These are phyloP conservation scores for Quiscalus mexicanus DNA, from an alignment of 2,113 vertebrate genomes.

Conservation along the genomic window DNA sequence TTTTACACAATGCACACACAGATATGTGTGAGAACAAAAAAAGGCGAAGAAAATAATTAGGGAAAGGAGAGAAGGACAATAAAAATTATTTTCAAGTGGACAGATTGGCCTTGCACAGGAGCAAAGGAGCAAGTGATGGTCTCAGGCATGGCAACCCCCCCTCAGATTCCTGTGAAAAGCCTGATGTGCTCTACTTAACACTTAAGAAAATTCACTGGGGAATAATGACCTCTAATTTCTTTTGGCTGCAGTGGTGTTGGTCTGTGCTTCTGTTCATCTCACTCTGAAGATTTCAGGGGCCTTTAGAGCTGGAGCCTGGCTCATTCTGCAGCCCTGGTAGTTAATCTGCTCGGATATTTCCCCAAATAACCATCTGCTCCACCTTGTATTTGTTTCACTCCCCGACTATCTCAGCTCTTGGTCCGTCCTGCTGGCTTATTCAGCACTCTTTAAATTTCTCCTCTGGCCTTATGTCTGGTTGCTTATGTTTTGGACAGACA, in stretches of 20 bases:
- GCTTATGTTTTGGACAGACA: constrained; percentile 83
- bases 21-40: background rate
- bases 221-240: constrained; percentile 67
- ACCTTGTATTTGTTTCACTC: constrained; percentile 63
- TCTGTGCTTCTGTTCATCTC: constrained; percentile 35
- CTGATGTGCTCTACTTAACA: constrained; percentile 46
- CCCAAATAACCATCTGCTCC: constrained; percentile 62
- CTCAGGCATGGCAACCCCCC: background rate
- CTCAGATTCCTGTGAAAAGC: constrained; percentile 13
- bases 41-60: constrained; percentile 2
- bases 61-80: background rate
- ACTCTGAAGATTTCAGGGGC: constrained; percentile 48
- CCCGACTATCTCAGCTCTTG: constrained; percentile 42
- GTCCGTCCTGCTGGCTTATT: constrained; percentile 78
- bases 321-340: constrained; percentile 30
- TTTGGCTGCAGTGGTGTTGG: constrained; percentile 50
- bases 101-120: constrained; percentile 17
- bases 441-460: constrained; percentile 84
- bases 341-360: constrained; percentile 49
- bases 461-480: constrained; percentile 80
- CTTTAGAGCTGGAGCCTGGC: constrained; percentile 35
- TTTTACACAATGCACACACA: background rate
- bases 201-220: constrained; percentile 26
- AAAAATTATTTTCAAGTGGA: constrained; percentile 2
- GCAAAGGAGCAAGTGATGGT: constrained; percentile 12